These are phyloP conservation scores for Nephrotoma appendiculata DNA, from an alignment of 2,888 invertebrate species.

Conservation along the genomic window DNA sequence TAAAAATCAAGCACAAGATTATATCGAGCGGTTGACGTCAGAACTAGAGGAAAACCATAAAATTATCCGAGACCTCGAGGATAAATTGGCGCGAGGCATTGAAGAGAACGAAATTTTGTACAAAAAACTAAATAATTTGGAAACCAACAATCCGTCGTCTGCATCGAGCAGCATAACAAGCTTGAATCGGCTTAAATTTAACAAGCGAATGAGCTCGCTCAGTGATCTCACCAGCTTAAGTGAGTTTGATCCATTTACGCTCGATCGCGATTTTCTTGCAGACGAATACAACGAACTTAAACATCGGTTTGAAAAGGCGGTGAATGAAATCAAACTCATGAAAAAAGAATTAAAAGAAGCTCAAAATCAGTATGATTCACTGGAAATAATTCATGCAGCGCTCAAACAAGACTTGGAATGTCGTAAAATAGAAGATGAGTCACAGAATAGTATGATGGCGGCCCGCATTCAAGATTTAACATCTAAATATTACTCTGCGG, in stretches of 20 bases:
- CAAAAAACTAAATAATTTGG: slow-evolving; percentile 54
- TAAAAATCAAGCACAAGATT: slow-evolving; percentile 51
- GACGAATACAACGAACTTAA: slow-evolving; percentile 69
- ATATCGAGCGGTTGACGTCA: slow-evolving; percentile 51
- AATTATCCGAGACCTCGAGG: slow-evolving; percentile 30
- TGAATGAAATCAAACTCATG: slow-evolving; percentile 69
- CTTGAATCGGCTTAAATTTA: slow-evolving; percentile 27
- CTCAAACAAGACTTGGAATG: slow-evolving; percentile 59
- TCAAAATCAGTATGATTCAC: slow-evolving; percentile 61
- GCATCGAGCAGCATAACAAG: slow-evolving; percentile 25
- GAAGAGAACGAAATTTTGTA: slow-evolving; percentile 66
- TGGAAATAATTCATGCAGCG: slow-evolving; percentile 65
- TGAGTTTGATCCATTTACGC: slow-evolving; percentile 54
- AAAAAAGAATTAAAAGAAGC: slow-evolving; percentile 67
- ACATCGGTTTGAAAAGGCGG: slow-evolving; percentile 65
- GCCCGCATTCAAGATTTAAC: slow-evolving; percentile 73
- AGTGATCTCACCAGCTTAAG: slow-evolving; percentile 70
- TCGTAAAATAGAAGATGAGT: slow-evolving; percentile 44
- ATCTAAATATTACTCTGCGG: slow-evolving; percentile 62
- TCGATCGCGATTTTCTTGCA: slow-evolving; percentile 61
- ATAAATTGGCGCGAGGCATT: slow-evolving; percentile 47
- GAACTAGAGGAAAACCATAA: slow-evolving; percentile 54
- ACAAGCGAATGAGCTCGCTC: slow-evolving; percentile 55
- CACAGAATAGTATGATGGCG: slow-evolving; percentile 66
- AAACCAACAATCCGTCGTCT: slow-evolving; percentile 32